Percentiles rank a stretch among this genome's conserved stretches.
These are phyloP conservation scores for Lycaena phlaeas DNA, from an alignment of 2,888 invertebrate species.

Conservation along the genomic window DNA sequence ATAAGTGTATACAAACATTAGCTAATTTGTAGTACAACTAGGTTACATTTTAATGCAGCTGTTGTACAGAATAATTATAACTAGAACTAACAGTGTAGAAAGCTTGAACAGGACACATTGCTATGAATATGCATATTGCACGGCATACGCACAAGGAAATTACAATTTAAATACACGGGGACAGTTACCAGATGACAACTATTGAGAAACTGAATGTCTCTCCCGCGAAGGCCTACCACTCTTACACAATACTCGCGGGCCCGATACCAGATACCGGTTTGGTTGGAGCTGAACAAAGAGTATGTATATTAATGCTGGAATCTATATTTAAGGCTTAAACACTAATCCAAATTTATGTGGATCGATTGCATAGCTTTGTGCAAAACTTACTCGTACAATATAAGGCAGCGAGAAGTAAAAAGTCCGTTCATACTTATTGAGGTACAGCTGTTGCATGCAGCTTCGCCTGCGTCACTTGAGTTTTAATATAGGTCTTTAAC, in stretches of 20 bases:
- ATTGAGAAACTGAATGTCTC: conserved; percentile 58
- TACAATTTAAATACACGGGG: conserved; percentile 37
- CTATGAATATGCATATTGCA: conserved; percentile 16
- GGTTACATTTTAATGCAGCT: conserved; percentile 2
- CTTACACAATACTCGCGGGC: conserved; percentile 49
- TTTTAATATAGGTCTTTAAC: too few relatives aligned
- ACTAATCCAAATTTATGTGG: too few relatives aligned
- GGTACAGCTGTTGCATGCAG: too few relatives aligned
- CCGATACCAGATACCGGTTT: conserved; percentile 27
- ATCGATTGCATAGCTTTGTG: too few relatives aligned
- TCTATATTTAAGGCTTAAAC: too few relatives aligned
- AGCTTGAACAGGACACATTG: conserved; percentile 11
- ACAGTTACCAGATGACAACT: conserved; percentile 51
- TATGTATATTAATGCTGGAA: conserved; percentile 10
- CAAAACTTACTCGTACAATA: too few relatives aligned
- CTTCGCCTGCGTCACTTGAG: too few relatives aligned
- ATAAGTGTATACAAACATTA: background rate
- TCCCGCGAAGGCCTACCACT: conserved; percentile 57
- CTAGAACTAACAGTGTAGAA: conserved; percentile 10
- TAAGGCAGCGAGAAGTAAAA: too few relatives aligned
- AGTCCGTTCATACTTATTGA: too few relatives aligned
- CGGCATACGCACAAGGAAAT: conserved; percentile 29
- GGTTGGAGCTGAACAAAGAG: conserved; percentile 19
- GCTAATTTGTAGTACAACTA: background rate
- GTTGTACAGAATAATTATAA: background rate